Evolutionary conservation across 2,888 invertebrate genomes (phyloP).

Genomic region (Phania funesta): DNA sequence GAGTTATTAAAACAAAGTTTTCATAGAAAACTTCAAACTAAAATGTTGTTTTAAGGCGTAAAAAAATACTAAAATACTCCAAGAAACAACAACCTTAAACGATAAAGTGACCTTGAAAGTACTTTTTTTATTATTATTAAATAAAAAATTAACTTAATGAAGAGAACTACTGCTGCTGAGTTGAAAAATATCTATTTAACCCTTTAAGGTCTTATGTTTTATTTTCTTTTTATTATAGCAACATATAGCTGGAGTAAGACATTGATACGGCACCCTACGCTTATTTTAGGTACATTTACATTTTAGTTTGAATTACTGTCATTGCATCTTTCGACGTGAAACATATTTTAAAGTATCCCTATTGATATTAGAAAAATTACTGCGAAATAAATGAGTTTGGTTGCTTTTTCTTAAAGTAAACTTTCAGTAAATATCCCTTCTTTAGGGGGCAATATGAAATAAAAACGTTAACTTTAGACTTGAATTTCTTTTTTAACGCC

Average conservation of each 20-base stretch:
- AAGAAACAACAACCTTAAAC: slow-evolving; percentile 7
- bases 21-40: slow-evolving; percentile 44
- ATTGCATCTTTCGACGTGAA: too few species aligned
- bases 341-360: too few species aligned
- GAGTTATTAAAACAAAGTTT: slow-evolving; percentile 51
- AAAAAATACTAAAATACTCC: slow-evolving; percentile 27
- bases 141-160: slow-evolving; percentile 10
- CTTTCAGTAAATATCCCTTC: too few species aligned
- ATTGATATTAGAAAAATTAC: too few species aligned
- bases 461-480: too few species aligned
- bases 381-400: too few species aligned
- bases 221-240: background rate
- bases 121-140: slow-evolving; percentile 20
- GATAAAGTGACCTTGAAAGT: slow-evolving; percentile 58
- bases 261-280: background rate
- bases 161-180: slow-evolving; percentile 19
- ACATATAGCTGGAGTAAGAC: background rate
- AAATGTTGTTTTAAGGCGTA: slow-evolving; percentile 52
- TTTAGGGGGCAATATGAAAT: too few species aligned
- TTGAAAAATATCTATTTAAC: slow-evolving; percentile 14
- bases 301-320: too few species aligned
- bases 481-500: too few species aligned
- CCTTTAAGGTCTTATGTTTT: background rate
- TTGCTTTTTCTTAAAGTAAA: too few species aligned
- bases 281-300: background rate